These are phyloP conservation scores for Perccottus glenii DNA, from an alignment of 2,113 vertebrate species.

Conservation along the genomic window DNA sequence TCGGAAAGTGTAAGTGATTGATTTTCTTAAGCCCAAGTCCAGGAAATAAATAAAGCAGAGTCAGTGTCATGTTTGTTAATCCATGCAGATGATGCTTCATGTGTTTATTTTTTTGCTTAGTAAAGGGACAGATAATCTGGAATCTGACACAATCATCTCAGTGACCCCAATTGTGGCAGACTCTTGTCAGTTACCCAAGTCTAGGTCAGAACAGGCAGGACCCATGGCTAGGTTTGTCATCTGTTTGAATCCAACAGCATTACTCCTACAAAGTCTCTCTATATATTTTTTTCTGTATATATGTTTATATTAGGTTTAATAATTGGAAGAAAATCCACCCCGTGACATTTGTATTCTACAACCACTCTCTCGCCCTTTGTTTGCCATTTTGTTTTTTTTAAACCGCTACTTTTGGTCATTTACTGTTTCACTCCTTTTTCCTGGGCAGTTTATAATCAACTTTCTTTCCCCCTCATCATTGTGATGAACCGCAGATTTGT, in stretches of 20 bases:
- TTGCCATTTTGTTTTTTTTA: neutral
- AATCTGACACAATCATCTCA: slow-evolving; percentile 56
- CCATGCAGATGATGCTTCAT: slow-evolving; percentile 41
- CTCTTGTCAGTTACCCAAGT: slow-evolving; percentile 52
- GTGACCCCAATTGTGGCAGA: slow-evolving; percentile 52
- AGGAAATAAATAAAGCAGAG: slow-evolving; percentile 28
- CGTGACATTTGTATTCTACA: too few species aligned
- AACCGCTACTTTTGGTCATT: neutral
- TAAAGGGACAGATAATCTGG: slow-evolving; percentile 55
- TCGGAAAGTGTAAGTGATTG: slow-evolving; percentile 89
- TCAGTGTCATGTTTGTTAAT: neutral
- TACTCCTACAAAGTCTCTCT: too few species aligned
- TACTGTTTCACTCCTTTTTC: slow-evolving; percentile 1
- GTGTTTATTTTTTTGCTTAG: slow-evolving; percentile 61
- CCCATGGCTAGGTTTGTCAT: slow-evolving; percentile 29
- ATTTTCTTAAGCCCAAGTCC: neutral
- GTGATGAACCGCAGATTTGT: slow-evolving; percentile 84
- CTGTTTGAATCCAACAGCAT: slow-evolving; percentile 11
- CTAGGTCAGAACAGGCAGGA: slow-evolving; percentile 69
- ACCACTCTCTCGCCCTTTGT: too few species aligned
- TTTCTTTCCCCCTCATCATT: neutral
- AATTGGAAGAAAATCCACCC: too few species aligned
- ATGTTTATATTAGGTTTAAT: neutral
- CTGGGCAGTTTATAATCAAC: too few species aligned
- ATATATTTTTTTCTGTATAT: too few species aligned